Evolutionary conservation across 2,113 vertebrate species (phyloP), one percentile per base, ranked within the genome.

Genomic region (Heterotilapia buettikoferi): DNA sequence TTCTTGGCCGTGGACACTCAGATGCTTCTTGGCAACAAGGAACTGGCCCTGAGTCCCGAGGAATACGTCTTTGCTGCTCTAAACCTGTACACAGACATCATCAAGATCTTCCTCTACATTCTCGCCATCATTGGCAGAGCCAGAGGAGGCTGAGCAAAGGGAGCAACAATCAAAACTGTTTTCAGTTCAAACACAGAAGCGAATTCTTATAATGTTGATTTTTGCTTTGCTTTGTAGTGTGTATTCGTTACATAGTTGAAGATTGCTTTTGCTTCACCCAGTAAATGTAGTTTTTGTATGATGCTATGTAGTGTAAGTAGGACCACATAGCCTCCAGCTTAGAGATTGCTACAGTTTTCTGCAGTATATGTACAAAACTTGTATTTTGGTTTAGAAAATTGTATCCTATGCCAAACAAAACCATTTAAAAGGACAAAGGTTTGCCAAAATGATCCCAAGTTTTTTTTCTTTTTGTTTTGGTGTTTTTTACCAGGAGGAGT

Each of bases 1-100:
- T 98, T 98, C 94, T 92, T 98, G 96, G 98, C 98, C 0, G 97
- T 98, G 93, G 98, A 98, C 93, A 98, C 98, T 0, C 98, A 98
- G 96, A 89, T 98, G 94, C 95, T 98, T 82, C 95, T 98, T 87
- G 98, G 97, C 5, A 98, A 98, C 95, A 98, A 98, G 96, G 96
- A 98, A 82, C 92, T 98, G 92, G 38, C 96, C 19, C 90, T 96
- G 92, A 96, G 92, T 88, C 95, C 95, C 2, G 96, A 96, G 54
- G 96, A 96, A 80, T 96, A 96, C 1, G 38, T 96, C 38, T 96
- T 95, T 82, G 95, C 94, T 10, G 94, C 95, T 31, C 94, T 96
- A 4, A 94, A 93, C 61, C 92, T 96, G 24, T 96, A 96, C 91
- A 85, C 84, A 12, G 95, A 96, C 63, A 95, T 96, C 92, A 94